phyloP scores from a whole-genome alignment of 2,797 vertebrate genomes.

The Girardinus metallicus region DNA sequence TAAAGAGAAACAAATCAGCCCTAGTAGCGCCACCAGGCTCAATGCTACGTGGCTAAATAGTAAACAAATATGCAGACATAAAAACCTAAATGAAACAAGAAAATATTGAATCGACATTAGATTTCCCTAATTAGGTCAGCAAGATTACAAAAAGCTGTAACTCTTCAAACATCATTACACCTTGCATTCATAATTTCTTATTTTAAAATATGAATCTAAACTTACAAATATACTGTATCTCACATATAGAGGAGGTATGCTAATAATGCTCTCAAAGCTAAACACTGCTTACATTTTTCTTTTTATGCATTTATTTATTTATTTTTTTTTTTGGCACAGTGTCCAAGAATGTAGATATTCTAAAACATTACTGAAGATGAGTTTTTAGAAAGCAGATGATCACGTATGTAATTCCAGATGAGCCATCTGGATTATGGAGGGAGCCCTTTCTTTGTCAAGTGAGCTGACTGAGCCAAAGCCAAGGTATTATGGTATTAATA shows the following conservation, averaged over 20 bases:
- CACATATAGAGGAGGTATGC: neutral
- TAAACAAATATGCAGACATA: neutral
- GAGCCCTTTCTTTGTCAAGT: slow-evolving; percentile 9
- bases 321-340: neutral
- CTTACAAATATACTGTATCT: neutral
- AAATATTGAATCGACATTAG: neutral
- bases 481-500: slow-evolving; percentile 22
- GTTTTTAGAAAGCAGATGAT: slow-evolving; percentile 6
- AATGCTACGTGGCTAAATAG: neutral
- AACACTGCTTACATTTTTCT: neutral
- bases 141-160: neutral
- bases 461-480: slow-evolving; percentile 14
- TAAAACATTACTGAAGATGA: neutral
- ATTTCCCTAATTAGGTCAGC: neutral
- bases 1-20: slow-evolving; percentile 11
- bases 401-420: slow-evolving; percentile 4
- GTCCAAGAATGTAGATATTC: neutral
- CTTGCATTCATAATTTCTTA: neutral
- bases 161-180: neutral
- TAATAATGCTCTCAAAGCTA: neutral
- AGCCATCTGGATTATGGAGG: slow-evolving; percentile 8
- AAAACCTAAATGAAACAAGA: neutral
- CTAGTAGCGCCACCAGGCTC: slow-evolving; percentile 11
- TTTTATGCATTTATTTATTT: neutral
- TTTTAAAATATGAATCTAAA: neutral